Percentiles rank a stretch among this genome's conserved stretches.
These are phyloP conservation scores for Agriotes lineatus DNA, from an alignment of 2,888 invertebrate species.

Conservation along the genomic window DNA sequence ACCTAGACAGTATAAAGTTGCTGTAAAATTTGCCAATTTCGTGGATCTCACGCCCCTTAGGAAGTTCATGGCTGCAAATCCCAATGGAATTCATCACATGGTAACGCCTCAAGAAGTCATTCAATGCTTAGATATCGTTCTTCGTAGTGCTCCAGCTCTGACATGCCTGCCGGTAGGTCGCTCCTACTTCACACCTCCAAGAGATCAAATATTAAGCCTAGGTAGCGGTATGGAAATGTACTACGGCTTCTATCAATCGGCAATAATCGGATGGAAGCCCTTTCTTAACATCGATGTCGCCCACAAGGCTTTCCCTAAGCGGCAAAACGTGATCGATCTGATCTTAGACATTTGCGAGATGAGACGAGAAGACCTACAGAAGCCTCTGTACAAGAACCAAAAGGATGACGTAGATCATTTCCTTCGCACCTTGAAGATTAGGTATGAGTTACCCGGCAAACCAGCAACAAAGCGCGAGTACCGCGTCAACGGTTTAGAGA, in stretches of 20 bases:
- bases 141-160: constrained; percentile 75
- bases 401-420: constrained; percentile 13
- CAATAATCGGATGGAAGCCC: constrained; percentile 88
- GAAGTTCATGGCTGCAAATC: constrained; percentile 56
- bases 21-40: constrained; percentile 68
- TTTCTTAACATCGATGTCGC: constrained; percentile 92
- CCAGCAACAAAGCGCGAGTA: too few species aligned
- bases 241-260: constrained; percentile 94
- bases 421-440: constrained; percentile 60
- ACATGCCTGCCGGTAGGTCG: constrained; percentile 74
- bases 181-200: constrained; percentile 77
- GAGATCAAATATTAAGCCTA: constrained; percentile 68
- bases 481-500: too few species aligned
- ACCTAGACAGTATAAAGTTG: constrained; percentile 65
- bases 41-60: constrained; percentile 68
- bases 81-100: constrained; percentile 53
- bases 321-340: constrained; percentile 68
- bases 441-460: constrained; percentile 65
- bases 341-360: constrained; percentile 48
- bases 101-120: constrained; percentile 71
- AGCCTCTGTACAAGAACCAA: constrained; percentile 41
- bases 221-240: constrained; percentile 90
- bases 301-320: constrained; percentile 82
- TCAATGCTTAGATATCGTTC: constrained; percentile 89
- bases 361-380: constrained; percentile 38